Evolutionary conservation across 2,888 invertebrate species (phyloP), one percentile per base, ranked within the genome.

Genomic region (Ornithoptera alexandrae): DNA sequence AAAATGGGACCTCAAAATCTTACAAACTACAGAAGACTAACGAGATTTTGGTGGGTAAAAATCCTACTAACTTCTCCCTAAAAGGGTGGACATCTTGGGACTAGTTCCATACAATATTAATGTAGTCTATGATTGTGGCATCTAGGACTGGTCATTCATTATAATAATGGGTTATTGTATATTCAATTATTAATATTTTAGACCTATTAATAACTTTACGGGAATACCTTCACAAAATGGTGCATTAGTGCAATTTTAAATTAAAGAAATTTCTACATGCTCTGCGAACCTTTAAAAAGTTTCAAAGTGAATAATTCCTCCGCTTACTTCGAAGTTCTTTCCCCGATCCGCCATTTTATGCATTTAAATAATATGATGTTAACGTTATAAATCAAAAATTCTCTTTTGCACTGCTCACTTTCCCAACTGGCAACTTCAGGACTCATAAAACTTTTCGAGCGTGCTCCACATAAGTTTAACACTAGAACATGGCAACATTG

Each of bases 401-500:
- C 87, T 81, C 85, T 89, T 87, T 46, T 66, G 59, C 62, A 62
- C 58, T 61, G 58, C 82, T 77, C 79, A 79, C 79, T 85, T 83
- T 83, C 85, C 84, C 86, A 87, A 86, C 84, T 85, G 80, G 81
- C 86, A 90, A 89, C 86, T 90, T 88, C 83, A 88, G 88, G 86
- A 84, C 78, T 81, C 83, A 88, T 89, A 89, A 90, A 92, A 91
- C 87, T 91, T 88, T 85, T 89, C 81, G 83, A 90, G 86, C 86
- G 82, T 87, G 85, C 88, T 89, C 84, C 88, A 90, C 89, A 88
- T 89, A 91, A 92, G 87, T 90, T 89, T 85, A 80, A 86, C 86
- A 86, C 83, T 83, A 83, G 79, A 80, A 80, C 79, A 78, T 76
- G 60, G 65, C 77, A 67, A 79, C 75, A 53, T 57, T 74, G 70